A percentile compares a stretch with the other conserved stretches of the same genome.
Evolutionary conservation across 2,888 invertebrate species (phyloP).

Genomic region (Quadroppia sp.): DNA sequence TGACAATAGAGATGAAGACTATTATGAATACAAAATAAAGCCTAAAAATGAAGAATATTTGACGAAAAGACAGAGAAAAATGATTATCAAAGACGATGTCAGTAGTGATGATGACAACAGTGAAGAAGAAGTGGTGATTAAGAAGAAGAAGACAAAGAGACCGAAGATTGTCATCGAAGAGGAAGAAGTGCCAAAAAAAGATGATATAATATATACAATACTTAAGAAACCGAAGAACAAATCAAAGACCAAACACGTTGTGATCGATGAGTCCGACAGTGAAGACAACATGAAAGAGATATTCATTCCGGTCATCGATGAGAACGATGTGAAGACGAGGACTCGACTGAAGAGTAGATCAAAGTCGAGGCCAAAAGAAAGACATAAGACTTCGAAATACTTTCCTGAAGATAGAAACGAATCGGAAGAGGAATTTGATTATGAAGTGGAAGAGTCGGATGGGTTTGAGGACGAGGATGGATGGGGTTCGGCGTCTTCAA

Average conservation of each 20-base stretch:
- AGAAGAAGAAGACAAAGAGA: constrained; percentile 6
- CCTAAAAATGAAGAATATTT: not conserved
- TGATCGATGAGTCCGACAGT: too few relatives aligned
- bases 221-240: not conserved
- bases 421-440: not conserved
- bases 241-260: not conserved
- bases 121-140: not conserved
- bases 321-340: too few relatives aligned
- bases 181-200: not conserved
- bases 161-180: constrained; percentile 10
- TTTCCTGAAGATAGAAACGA: not conserved
- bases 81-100: constrained; percentile 1
- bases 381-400: not conserved
- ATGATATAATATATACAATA: not conserved
- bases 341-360: not conserved
- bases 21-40: not conserved
- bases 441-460: not conserved
- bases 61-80: not conserved
- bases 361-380: not conserved
- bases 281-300: not conserved
- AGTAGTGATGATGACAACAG: not conserved
- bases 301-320: not conserved
- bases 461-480: not conserved
- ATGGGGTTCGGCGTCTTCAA: constrained; percentile 14
- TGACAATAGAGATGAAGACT: not conserved